Evolutionary conservation across 1,140 invertebrate species (phyloP).

Genomic region (Conopomorpha cramerella): DNA sequence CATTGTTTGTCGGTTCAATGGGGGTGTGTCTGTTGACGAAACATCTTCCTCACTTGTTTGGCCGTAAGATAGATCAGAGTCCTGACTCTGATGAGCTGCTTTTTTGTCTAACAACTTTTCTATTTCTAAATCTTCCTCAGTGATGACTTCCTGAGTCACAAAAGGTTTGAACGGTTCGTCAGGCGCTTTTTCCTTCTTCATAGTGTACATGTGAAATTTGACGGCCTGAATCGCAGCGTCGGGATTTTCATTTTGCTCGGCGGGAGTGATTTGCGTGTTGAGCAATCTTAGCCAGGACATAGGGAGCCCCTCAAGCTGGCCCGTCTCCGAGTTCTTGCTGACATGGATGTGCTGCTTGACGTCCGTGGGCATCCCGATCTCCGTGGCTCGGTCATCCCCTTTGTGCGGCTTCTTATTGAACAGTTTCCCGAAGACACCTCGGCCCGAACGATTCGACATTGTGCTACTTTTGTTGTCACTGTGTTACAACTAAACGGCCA

Average conservation of each 20-base stretch:
- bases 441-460: conserved; percentile 53
- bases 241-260: conserved; percentile 90
- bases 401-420: conserved; percentile 46
- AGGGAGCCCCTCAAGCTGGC: conserved; percentile 78
- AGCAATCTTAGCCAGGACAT: conserved; percentile 79
- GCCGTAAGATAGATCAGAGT: conserved; percentile 58
- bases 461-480: conserved; percentile 22
- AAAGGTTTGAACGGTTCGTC: conserved; percentile 74
- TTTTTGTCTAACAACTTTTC: conserved; percentile 74
- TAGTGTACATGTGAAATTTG: conserved; percentile 88
- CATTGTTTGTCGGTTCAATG: conserved; percentile 45
- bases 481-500: conserved; percentile 29
- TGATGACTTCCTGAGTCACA: conserved; percentile 75
- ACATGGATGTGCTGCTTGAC: conserved; percentile 84
- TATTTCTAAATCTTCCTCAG: conserved; percentile 78
- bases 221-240: conserved; percentile 84
- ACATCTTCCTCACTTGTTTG: conserved; percentile 54
- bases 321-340: conserved; percentile 75
- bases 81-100: conserved; percentile 67
- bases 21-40: conserved; percentile 29
- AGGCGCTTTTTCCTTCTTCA: conserved; percentile 72
- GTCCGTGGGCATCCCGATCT: conserved; percentile 76
- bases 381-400: conserved; percentile 51
- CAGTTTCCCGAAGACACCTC: conserved; percentile 51
- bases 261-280: conserved; percentile 83